Evolutionary conservation across 2,888 invertebrate species (phyloP).

Genomic region (Tachina grossa): DNA sequence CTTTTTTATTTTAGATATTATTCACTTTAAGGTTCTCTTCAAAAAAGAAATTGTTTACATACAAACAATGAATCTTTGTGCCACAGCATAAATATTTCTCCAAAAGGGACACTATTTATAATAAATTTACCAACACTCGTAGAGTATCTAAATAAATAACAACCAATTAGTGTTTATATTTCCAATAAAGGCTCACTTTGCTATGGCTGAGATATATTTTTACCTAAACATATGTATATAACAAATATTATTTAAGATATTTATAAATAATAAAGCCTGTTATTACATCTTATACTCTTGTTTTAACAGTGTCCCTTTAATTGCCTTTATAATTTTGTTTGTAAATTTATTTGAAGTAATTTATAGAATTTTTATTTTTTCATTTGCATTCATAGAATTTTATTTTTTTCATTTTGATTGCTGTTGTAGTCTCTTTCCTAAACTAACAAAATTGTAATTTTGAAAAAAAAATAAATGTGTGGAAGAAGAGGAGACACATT

Average conservation of each 20-base stretch:
- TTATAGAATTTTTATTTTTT: no score
- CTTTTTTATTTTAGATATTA: no score
- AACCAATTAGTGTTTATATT: background rate
- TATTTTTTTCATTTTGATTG: no score
- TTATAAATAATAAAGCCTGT: background rate
- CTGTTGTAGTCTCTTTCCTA: no score
- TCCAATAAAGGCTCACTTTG: background rate
- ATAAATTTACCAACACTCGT: background rate
- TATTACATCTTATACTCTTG: background rate
- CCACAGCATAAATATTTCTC: background rate
- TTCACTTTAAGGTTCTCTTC: no score
- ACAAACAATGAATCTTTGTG: background rate
- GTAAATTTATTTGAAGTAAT: no score
- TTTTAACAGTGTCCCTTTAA: background rate
- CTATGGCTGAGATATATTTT: background rate
- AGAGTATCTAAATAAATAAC: background rate
- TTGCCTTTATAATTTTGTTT: no score
- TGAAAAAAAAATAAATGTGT: no score
- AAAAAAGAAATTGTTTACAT: background rate
- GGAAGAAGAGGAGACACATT: no score
- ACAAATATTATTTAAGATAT: background rate
- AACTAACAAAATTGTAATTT: no score
- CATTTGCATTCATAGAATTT: no score
- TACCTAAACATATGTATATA: background rate
- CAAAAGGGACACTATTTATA: background rate